These are phyloP conservation scores for Hippolais icterina DNA, from an alignment of 2,113 vertebrate species.

Conservation along the genomic window DNA sequence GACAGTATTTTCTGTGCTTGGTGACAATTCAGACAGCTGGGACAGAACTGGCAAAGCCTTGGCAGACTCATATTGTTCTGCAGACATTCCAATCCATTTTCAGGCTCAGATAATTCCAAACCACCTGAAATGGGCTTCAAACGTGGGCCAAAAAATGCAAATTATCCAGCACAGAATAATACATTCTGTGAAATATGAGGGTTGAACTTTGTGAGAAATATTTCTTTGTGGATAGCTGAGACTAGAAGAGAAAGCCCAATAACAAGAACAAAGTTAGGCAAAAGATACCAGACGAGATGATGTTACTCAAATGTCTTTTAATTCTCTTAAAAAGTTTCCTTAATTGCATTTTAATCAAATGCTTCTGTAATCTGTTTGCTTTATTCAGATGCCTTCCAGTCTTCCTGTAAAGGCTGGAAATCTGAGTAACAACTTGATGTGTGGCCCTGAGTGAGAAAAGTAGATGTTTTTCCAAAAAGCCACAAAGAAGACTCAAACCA, in stretches of 20 bases:
- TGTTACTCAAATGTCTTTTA: not conserved
- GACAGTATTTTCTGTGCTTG: slow-evolving; percentile 26
- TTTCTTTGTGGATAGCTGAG: not conserved
- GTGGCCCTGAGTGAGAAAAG: not conserved
- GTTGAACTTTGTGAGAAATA: not conserved
- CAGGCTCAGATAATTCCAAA: slow-evolving; percentile 12
- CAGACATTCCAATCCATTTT: slow-evolving; percentile 3
- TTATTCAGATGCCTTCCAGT: not conserved
- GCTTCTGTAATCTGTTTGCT: not conserved
- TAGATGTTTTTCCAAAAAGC: not conserved
- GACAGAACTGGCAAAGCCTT: not conserved
- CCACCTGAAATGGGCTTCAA: not conserved
- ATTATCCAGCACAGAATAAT: not conserved
- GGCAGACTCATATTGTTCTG: not conserved
- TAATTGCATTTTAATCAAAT: not conserved
- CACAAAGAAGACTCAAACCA: not conserved
- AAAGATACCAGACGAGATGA: not conserved
- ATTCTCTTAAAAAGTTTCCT: not conserved
- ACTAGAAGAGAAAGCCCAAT: not conserved
- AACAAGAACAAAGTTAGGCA: not conserved
- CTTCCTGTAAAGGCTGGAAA: not conserved
- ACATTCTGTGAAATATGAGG: not conserved
- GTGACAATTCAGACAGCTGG: slow-evolving; percentile 19
- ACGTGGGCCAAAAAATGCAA: not conserved
- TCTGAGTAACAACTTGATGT: not conserved